Evolutionary conservation across 2,888 invertebrate genomes (phyloP), one percentile per base, ranked within the genome.

Genomic region (Drosophila anomalipes): DNA sequence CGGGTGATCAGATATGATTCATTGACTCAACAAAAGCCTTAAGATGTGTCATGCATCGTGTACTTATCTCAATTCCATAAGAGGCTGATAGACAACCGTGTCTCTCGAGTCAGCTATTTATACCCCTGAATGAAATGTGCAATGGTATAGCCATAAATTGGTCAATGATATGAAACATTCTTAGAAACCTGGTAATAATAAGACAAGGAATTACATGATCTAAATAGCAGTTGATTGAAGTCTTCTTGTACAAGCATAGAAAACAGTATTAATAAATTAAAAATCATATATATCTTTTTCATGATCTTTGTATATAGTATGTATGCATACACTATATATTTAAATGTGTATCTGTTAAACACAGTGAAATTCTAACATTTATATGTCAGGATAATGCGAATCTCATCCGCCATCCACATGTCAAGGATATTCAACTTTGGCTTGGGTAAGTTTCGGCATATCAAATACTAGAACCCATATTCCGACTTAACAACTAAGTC

Each of bases 401-500:
- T 7, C 16, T 0, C n/a, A 12, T 44, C 1, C 5, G 12, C 1
- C 12, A 9, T 4, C 4, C n/a, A n/a, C 9, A 81, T 0, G 92
- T 86, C 30, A 89, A 91, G 0, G 92, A 94, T 0, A 94, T 95
- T 0, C 93, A 93, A 0, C 79, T 89, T 0, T 95, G 95, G 95
- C 1, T 26, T 26, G 26, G 16, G 3, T 16, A 9, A 16, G 7
- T 16, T 47, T 26, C 0, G 9, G 4, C 9, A 47, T 4, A 9
- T 16, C 16, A 26, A 26, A 26, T 26, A 16, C 4, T 9, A 9
- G 4, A 47, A 26, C 1, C 22, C 7, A 47, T 16, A 7, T 4
- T 47, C 16, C 22, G 16, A 26, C 4, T 22, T 7, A 14, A 7
- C 22, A 47, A 12, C 22, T 14, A 44, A 44, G 12, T 14, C 44